A percentile compares a stretch with the other conserved stretches of the same genome.
phyloP scores from a whole-genome alignment of 2,113 vertebrate genomes.

The Campylorhamphus procurvoides region DNA sequence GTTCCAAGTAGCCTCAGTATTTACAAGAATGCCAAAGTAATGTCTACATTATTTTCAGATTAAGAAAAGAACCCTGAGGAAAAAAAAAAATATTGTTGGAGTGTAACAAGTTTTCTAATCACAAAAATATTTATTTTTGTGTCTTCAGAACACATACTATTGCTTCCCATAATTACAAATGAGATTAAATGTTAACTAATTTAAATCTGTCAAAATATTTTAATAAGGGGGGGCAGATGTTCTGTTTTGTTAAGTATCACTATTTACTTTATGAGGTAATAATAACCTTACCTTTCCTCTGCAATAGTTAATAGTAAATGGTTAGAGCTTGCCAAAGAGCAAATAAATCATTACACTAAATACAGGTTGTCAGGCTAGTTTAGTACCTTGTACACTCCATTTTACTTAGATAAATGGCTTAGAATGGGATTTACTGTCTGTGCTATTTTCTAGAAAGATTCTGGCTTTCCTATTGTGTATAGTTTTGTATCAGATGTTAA shows the following conservation, averaged over 20 bases:
- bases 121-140: slow-evolving; percentile 76
- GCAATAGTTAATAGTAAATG: slow-evolving; percentile 75
- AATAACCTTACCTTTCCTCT: slow-evolving; percentile 79
- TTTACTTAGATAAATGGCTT: slow-evolving; percentile 68
- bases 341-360: slow-evolving; percentile 83
- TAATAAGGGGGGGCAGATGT: slow-evolving; percentile 67
- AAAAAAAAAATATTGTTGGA: slow-evolving; percentile 58
- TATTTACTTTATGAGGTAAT: slow-evolving; percentile 72
- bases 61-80: slow-evolving; percentile 67
- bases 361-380: slow-evolving; percentile 75
- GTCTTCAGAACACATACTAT: slow-evolving; percentile 45
- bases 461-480: not conserved
- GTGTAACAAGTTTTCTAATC: slow-evolving; percentile 74
- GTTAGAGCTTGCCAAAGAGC: slow-evolving; percentile 76
- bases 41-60: slow-evolving; percentile 76
- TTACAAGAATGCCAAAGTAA: slow-evolving; percentile 75
- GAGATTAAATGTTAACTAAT: slow-evolving; percentile 73
- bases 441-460: slow-evolving; percentile 39
- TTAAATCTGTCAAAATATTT: slow-evolving; percentile 83
- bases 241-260: slow-evolving; percentile 69
- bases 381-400: slow-evolving; percentile 64
- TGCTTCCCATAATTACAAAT: slow-evolving; percentile 75
- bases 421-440: slow-evolving; percentile 35
- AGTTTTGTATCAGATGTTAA: not conserved
- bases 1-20: slow-evolving; percentile 74